A percentile compares a stretch with the other conserved stretches of the same genome.
Evolutionary conservation across 1,140 invertebrate genomes (phyloP).

Genomic region (Paralvinella palmiformis): DNA sequence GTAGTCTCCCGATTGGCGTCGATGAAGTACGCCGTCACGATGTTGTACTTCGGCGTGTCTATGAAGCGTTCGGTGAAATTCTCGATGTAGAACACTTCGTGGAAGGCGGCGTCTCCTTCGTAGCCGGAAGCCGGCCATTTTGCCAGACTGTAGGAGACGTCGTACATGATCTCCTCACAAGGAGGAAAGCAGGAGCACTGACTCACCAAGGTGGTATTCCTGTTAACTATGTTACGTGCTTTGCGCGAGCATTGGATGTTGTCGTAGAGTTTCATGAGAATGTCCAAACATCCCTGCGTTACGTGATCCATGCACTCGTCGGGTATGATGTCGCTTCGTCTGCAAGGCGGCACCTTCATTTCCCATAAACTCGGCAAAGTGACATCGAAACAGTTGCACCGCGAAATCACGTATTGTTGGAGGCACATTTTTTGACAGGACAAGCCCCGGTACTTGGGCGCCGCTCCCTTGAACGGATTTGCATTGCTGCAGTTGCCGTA

Average conservation of each 20-base stretch:
- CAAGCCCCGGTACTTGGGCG: slow-evolving; percentile 10
- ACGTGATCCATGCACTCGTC: slow-evolving; percentile 12
- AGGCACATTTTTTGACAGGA: slow-evolving; percentile 18
- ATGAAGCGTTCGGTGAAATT: slow-evolving; percentile 12
- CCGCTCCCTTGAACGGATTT: slow-evolving; percentile 17
- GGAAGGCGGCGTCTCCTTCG: slow-evolving; percentile 19
- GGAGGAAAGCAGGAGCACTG: slow-evolving; percentile 11
- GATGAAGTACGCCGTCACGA: slow-evolving; percentile 9
- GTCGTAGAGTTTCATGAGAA: slow-evolving; percentile 8
- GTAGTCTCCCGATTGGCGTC: not conserved
- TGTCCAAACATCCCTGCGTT: not conserved
- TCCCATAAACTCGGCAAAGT: slow-evolving; percentile 1
- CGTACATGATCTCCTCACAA: slow-evolving; percentile 14
- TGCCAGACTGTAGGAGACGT: slow-evolving; percentile 13
- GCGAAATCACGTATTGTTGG: slow-evolving; percentile 10
- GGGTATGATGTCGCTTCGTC: slow-evolving; percentile 1
- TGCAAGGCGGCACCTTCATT: not conserved
- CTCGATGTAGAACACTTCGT: slow-evolving; percentile 18
- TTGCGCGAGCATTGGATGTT: slow-evolving; percentile 10
- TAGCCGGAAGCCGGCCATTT: slow-evolving; percentile 16
- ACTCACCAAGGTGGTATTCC: slow-evolving; percentile 8
- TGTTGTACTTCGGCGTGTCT: slow-evolving; percentile 12
- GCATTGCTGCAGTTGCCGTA: slow-evolving; percentile 13
- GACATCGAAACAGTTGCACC: slow-evolving; percentile 12
- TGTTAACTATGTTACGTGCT: not conserved